Evolutionary conservation across 2,113 vertebrate species (phyloP), one percentile per base, ranked within the genome.

Genomic region (Callipepla californica): DNA sequence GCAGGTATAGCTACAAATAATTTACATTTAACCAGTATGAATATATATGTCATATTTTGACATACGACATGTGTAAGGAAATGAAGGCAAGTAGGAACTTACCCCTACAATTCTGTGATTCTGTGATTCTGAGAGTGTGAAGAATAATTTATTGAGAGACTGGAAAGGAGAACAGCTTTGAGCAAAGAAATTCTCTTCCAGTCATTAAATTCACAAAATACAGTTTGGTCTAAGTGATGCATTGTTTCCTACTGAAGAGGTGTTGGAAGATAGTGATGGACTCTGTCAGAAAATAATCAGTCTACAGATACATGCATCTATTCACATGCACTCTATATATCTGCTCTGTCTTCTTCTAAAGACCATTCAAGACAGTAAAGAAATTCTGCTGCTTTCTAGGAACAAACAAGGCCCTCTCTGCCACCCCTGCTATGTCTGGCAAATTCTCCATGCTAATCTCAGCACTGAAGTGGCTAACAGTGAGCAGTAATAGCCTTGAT

Each of bases 391-490:
- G 42, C 28, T 83, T 90, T 86, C 47, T 58, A 85, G 47, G 38
- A 51, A 67, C 34, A 26, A 51, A 67, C 15, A 57, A 59, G 77
- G 8, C 58, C 36, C 28, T 66, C 40, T 47, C 34, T 25, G 44
- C 30, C 17, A 32, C 18, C 11, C 63, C 20, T 34, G 47, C 10
- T 23, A 11, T n/a, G 44, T 40, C 68, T 81, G 62, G 58, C 5
- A 69, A 80, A 40, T 51, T 53, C 6, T 73, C 30, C n/a, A 21
- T 5, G 20, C 36, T 59, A 40, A 77, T 28, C n/a, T 85, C n/a
- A 53, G 44, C 1, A 1, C 4, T 47, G 50, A 32, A 0, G 0
- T 14, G 79, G 32, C 21, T 69, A 58, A 11, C 2, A 58, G 45
- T 22, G 28, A 74, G 18, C 30, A 58, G 8, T 11, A 62, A 50